Conservation (phyloP, 2,888 invertebrate genomes). For the Pseudolycoriella hygida region DNA sequence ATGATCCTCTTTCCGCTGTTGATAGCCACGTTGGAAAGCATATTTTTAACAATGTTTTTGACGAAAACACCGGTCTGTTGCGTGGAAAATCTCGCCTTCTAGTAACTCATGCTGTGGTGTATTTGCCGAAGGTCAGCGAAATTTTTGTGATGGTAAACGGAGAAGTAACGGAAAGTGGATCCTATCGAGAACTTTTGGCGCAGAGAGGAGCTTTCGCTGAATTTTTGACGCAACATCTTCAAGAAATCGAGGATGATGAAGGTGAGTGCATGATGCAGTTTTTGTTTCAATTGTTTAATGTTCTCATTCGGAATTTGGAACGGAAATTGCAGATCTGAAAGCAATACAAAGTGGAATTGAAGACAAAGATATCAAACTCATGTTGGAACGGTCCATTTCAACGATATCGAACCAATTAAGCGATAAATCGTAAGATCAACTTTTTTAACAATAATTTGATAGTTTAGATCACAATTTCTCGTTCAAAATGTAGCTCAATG, state of each 20-base stretch:
- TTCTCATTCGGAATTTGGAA: slow-evolving; percentile 48
- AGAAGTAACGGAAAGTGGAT: slow-evolving; percentile 71
- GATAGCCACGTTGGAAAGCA: slow-evolving; percentile 96
- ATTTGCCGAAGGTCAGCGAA: slow-evolving; percentile 74
- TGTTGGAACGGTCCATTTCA: too few relatives aligned
- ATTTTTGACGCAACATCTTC: slow-evolving; percentile 62
- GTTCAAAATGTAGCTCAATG: too few relatives aligned
- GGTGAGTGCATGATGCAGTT: slow-evolving; percentile 9
- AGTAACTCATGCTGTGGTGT: slow-evolving; percentile 91
- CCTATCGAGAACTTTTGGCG: slow-evolving; percentile 43
- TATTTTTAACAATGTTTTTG: slow-evolving; percentile 80
- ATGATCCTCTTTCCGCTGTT: slow-evolving; percentile 92
- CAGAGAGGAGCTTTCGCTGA: slow-evolving; percentile 74
- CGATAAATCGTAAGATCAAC: too few relatives aligned
- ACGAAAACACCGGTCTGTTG: slow-evolving; percentile 52
- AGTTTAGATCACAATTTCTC: too few relatives aligned
- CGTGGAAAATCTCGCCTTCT: slow-evolving; percentile 70
- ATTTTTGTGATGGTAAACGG: slow-evolving; percentile 83
- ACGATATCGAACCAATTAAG: too few relatives aligned
- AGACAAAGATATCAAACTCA: slow-evolving; percentile 23
- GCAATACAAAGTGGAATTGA: slow-evolving; percentile 47
- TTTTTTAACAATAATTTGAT: too few relatives aligned
- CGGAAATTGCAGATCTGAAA: slow-evolving; percentile 50
- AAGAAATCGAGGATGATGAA: slow-evolving; percentile 40
- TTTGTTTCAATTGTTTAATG: slow-evolving; percentile 53